A percentile compares a stretch with the other conserved stretches of the same genome.
Evolutionary conservation across 2,797 vertebrate genomes (phyloP).

Genomic region (Peromyscus melanophrys): DNA sequence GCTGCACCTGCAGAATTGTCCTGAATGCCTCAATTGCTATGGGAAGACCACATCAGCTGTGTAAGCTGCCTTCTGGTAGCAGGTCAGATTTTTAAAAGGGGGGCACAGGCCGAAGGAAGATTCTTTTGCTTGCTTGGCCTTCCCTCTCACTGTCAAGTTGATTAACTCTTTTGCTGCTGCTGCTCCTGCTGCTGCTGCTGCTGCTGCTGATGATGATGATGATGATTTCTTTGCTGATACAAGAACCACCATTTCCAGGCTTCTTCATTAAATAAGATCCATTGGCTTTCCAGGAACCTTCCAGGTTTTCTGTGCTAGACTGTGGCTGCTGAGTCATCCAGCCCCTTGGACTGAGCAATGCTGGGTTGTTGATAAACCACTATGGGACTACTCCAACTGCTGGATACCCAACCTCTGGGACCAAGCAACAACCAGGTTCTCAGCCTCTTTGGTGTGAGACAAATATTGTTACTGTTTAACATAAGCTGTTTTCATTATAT

Average conservation of each 20-base stretch:
- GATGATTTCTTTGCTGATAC: not conserved
- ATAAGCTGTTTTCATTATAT: not conserved
- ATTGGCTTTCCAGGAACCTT: not conserved
- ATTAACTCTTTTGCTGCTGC: not conserved
- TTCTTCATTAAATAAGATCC: not conserved
- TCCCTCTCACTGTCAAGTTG: not conserved
- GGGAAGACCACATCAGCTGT: not conserved
- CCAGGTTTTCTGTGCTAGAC: no score
- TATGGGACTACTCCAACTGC: not conserved
- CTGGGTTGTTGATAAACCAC: not conserved
- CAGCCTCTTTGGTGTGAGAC: not conserved
- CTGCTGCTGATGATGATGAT: no score
- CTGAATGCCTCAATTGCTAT: not conserved
- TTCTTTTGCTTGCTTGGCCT: not conserved
- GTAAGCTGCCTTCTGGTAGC: not conserved
- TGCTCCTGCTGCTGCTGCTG: not conserved
- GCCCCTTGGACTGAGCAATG: not conserved
- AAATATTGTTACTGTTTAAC: not conserved
- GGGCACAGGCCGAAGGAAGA: not conserved
- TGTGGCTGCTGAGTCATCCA: not conserved
- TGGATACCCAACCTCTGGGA: not conserved
- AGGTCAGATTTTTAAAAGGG: not conserved
- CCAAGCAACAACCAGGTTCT: not conserved
- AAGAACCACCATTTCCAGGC: not conserved
- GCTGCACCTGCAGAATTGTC: not conserved